Conservation (phyloP, 2,797 vertebrate genomes). For the Adelosebastes latens region DNA sequence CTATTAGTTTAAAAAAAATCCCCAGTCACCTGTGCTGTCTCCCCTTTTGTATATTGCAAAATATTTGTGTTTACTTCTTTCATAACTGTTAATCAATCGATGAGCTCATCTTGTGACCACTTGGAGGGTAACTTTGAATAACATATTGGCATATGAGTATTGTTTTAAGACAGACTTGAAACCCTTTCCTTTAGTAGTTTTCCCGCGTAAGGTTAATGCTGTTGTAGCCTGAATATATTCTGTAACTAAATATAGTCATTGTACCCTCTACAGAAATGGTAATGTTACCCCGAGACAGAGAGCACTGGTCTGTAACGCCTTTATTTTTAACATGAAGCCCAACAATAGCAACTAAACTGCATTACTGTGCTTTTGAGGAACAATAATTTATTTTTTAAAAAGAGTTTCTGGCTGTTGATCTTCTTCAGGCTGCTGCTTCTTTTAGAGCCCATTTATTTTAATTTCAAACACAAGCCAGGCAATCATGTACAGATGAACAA, state of each 20-base stretch:
- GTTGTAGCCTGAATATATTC: background rate
- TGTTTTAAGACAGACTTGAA: background rate
- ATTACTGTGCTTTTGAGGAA: conserved; percentile 3
- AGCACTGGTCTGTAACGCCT: background rate
- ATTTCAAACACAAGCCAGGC: conserved; percentile 8
- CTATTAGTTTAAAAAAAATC: too few species aligned
- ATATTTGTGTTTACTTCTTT: background rate
- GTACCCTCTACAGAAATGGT: background rate
- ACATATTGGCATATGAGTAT: background rate
- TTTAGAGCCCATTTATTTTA: background rate
- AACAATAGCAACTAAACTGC: conserved; percentile 10
- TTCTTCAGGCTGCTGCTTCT: conserved; percentile 4
- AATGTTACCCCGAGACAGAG: background rate
- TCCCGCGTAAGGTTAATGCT: background rate
- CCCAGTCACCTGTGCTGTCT: too few species aligned
- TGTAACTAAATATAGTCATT: background rate
- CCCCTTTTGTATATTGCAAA: background rate
- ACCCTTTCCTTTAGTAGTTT: background rate
- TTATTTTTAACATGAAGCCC: conserved; percentile 5
- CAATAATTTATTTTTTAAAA: conserved; percentile 2
- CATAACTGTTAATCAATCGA: background rate
- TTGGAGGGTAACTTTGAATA: background rate
- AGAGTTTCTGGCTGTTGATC: background rate
- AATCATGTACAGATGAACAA: conserved; percentile 9
- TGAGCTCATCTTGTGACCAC: background rate